Base-by-base conservation (phyloP, 37 sponge, comb jelly and placozoan genomes). In the Hormiphora californensis region DNA sequence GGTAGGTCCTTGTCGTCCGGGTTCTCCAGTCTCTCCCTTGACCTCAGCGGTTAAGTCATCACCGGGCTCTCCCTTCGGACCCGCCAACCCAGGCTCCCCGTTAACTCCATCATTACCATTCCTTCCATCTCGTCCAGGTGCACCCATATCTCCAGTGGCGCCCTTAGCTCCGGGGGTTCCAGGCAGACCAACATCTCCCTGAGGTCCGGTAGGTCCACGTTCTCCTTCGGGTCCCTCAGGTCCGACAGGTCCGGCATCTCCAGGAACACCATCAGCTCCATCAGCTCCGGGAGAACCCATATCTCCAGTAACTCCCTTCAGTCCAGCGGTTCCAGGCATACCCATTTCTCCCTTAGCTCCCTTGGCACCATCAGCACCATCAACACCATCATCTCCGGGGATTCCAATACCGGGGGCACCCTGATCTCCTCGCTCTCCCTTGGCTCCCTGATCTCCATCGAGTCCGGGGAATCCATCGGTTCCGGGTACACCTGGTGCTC, bases 161-260 rank as follows among this genome's bases (percentile, higher is more conserved):
- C 86, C 86, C 0, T 85, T 85, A 30, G 31, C 32, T 46, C 86
- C 86, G 0, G 55, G 55, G 2, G 2, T 23, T 85, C 86, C 15
- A 54, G n/a, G 86, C 17, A 0, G 54, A 25, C 86, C 28, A 23
- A 27, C 25, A 31, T 17, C 25, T 61, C 7, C 63, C 63, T 61
- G 63, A 31, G 25, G 1, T 53, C 57, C 40, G 32, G 28, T 25
- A n/a, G 27, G 38, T 46, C 54, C 87, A 38, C n/a, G 32, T 31
- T 28, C 40, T 22, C 44, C 87, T 27, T 63, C 25, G 65, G 30
- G 27, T 40, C 43, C 87, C 55, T 7, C 23, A 1, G 21, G 0
- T 39, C 3, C 85, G 43, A 27, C 27, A 27, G 40, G 28, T 41
- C 81, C 81, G 43, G 81, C 30, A 27, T 19, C 38, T 36, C 81